Base-by-base conservation (phyloP, 2,888 invertebrate species). In the Monopis laevigella region DNA sequence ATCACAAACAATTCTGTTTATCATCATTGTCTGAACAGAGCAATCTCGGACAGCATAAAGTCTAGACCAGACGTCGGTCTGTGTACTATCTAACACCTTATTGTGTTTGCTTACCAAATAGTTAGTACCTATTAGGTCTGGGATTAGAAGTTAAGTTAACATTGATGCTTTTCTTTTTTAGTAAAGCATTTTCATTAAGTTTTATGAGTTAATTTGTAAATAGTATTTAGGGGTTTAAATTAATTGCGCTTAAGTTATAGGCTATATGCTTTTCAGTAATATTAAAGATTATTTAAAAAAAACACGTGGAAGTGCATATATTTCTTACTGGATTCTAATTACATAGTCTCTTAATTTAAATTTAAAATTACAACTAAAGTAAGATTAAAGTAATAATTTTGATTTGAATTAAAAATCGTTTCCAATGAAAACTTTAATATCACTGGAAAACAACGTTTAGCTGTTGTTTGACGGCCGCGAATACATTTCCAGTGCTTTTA, bases 41-140 rank as follows among this genome's bases (percentile, higher is more conserved):
- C 32, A 32, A 42, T 43, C 48, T 45, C 39, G 48, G 48, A 45
- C 47, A 54, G 51, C 46, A 42, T 51, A 32, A 32, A 32, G 62
- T 61, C 61, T 62, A 62, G 61, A 62, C 62, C 45, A 39, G 47
- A 49, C 42, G 40, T 47, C 36, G 30, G 56, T 60, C 54, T 61
- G 50, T 55, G 59, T 55, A 51, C 53, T 55, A 58, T 41, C 39
- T 42, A 28, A 48, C 46, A 40, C 47, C 43, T 36, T 54, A 51
- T 58, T 56, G 53, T 56, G 57, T 60, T 61, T 54, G 53, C 44
- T 45, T 43, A 44, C 41, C 44, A 44, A 46, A 47, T 30, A 45
- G 38, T 35, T 32, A 32, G 16, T 32, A 17, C 17, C 32, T 17
- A 16, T 32, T 32, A 32, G 32, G 32, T 17, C 11, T 17, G 14